These are phyloP conservation scores for Lobophora halterata DNA, from an alignment of 2,888 invertebrate genomes.

Conservation along the genomic window DNA sequence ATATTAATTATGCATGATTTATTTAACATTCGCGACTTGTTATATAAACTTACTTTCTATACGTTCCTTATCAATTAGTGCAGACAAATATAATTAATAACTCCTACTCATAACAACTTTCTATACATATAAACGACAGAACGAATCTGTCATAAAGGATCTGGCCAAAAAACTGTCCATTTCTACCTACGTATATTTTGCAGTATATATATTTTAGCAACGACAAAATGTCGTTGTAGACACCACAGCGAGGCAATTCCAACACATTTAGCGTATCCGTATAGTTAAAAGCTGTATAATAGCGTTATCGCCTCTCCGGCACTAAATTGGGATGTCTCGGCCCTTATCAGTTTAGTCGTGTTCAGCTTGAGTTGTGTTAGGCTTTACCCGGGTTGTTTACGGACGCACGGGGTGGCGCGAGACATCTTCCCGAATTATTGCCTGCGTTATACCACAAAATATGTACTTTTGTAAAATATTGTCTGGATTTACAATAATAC, in stretches of 20 bases:
- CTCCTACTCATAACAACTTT: constrained; percentile 24
- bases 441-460: constrained; percentile 37
- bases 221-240: constrained; percentile 30
- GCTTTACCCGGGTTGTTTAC: constrained; percentile 77
- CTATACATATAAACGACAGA: too few relatives aligned
- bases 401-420: constrained; percentile 60
- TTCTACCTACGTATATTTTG: too few relatives aligned
- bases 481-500: constrained; percentile 8
- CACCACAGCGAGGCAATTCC: constrained; percentile 65
- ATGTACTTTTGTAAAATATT: constrained; percentile 13
- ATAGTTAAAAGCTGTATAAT: constrained; percentile 81
- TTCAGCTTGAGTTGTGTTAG: constrained; percentile 80
- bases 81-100: constrained; percentile 17
- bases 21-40: too few relatives aligned
- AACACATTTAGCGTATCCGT: constrained; percentile 78
- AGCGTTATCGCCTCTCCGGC: constrained; percentile 75
- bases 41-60: constrained; percentile 14
- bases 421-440: constrained; percentile 44
- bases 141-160: too few relatives aligned
- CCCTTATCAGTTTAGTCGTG: constrained; percentile 78
- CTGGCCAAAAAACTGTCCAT: too few relatives aligned
- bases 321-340: constrained; percentile 80
- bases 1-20: too few relatives aligned
- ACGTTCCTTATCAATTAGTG: constrained; percentile 20
- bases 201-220: constrained; percentile 34